A percentile compares a stretch with the other conserved stretches of the same genome.
Evolutionary conservation across 2,113 vertebrate genomes (phyloP).

Genomic region (Rattus rattus): DNA sequence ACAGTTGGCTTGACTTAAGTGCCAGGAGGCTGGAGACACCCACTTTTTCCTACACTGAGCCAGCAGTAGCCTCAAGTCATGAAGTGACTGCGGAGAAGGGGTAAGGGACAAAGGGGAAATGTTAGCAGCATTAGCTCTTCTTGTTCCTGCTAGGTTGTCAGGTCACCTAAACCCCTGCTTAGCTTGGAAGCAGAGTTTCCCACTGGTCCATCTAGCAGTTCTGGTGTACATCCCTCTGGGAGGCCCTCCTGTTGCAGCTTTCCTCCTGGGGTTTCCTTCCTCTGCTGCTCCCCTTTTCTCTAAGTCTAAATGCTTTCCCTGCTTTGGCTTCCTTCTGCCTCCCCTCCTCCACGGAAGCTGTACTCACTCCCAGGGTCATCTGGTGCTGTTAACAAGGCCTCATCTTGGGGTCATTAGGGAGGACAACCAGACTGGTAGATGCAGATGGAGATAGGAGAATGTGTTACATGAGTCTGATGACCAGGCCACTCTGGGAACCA

Average conservation of each 20-base stretch:
- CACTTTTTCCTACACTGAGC: too few species aligned
- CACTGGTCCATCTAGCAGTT: not conserved
- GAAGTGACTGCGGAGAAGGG: not conserved
- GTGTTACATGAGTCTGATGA: not conserved
- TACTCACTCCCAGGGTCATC: not conserved
- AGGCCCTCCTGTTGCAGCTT: not conserved
- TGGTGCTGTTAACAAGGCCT: not conserved
- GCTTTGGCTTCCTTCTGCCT: not conserved
- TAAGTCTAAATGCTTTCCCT: too few species aligned
- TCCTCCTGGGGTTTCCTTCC: not conserved
- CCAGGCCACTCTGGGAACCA: not conserved
- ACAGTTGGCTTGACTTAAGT: not conserved
- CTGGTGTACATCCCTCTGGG: fast-evolving
- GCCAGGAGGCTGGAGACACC: not conserved
- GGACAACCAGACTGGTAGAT: not conserved
- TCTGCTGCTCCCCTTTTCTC: not conserved
- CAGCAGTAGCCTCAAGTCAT: not conserved
- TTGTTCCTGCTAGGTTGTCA: not conserved
- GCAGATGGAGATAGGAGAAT: not conserved
- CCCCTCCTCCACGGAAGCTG: not conserved
- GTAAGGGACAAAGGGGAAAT: not conserved
- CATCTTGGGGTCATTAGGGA: not conserved
- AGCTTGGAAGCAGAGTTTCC: not conserved
- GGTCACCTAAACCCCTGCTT: not conserved
- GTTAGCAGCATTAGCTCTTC: not conserved